phyloP scores from a whole-genome alignment of 2,113 vertebrate genomes.

The Dolichallabes microphthalmus region DNA sequence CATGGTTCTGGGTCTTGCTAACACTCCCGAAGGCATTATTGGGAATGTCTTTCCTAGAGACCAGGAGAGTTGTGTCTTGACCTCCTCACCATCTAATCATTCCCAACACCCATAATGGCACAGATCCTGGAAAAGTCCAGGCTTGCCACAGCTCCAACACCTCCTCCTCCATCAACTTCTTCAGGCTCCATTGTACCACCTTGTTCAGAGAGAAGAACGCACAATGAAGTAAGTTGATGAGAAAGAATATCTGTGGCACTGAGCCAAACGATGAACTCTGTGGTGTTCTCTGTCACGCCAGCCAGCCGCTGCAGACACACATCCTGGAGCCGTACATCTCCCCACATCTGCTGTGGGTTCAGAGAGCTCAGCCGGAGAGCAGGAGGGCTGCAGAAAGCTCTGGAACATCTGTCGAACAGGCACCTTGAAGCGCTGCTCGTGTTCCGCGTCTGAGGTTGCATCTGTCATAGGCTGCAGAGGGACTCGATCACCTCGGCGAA shows the following conservation, averaged over 20 bases:
- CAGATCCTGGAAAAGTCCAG: background rate
- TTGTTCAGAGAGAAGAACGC: background rate
- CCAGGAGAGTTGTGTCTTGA: background rate
- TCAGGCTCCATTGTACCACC: background rate
- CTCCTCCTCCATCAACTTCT: no score
- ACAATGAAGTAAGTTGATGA: background rate
- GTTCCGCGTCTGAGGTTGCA: background rate
- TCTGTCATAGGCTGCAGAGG: background rate
- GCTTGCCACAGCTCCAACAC: background rate
- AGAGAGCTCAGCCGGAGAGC: background rate
- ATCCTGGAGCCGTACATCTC: background rate
- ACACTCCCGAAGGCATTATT: background rate
- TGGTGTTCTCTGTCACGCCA: background rate
- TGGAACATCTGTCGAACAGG: background rate
- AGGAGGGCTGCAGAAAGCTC: background rate
- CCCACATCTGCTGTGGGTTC: background rate
- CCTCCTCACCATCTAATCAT: background rate
- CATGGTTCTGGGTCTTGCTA: background rate
- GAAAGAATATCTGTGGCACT: background rate
- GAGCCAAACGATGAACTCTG: background rate
- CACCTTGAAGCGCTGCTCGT: background rate
- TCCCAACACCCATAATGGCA: background rate
- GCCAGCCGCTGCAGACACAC: background rate
- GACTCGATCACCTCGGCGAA: background rate
- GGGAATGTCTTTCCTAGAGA: background rate